Base-by-base conservation (phyloP, 2,797 vertebrate genomes). In the Garrulus glandarius region DNA sequence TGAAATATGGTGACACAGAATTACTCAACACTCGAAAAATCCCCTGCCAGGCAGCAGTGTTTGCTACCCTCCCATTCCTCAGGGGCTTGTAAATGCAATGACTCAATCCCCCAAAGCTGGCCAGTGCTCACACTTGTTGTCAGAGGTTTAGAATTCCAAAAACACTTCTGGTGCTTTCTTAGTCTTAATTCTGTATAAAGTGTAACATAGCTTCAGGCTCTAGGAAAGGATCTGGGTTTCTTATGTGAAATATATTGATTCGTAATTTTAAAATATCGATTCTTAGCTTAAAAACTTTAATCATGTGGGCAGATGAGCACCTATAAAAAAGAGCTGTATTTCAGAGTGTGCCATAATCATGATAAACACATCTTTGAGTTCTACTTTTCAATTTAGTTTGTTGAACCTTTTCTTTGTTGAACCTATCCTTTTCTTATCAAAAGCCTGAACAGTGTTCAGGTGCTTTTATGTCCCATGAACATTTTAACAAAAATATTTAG, bases 21-120 rank as follows among this genome's bases (percentile, higher is more conserved):
- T 98, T 97, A 98, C 98, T 98, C 97, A 98, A 98, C 95, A 67
- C 97, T 98, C 94, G 91, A 98, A 97, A 97, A 98, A 98, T 98
- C 97, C 97, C 93, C 97, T 77, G 95, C 95, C 95, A 95, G 95
- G 93, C 97, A 95, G 94, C 93, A 74, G 37, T 71, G 94, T 67
- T 94, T 96, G 93, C 92, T 97, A 97, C 97, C 98, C 95, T 97
- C 96, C 93, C 96, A 92, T 95, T 96, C 98, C 96, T 95, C 24
- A 2, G 97, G 96, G 98, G 96, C 92, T 70, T 95, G 97, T 98
- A 97, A 98, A 93, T 53, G 92, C 92, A 50, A 96, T 98, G 98
- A 98, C 97, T 98, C 98, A 98, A 94, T 97, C 94, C 96, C 83
- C 68, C 67, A 21, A 15, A 96, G 89, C 93, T 93, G 93, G 92